These are phyloP conservation scores for Pemphigus obesinymphae DNA, from an alignment of 1,140 invertebrate species.

Conservation along the genomic window DNA sequence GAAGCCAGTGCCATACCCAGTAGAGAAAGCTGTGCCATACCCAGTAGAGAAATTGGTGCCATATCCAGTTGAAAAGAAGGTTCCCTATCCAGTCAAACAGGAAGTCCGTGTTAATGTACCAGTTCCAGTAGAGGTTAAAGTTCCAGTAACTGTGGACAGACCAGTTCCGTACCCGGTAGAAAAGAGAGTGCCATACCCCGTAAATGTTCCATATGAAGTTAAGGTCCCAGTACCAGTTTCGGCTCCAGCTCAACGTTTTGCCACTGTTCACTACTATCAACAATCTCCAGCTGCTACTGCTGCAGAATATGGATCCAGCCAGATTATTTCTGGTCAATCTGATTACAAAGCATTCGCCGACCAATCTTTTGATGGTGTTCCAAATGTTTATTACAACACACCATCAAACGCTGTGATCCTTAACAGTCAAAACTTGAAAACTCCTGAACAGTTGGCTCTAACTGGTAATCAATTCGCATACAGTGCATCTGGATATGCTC, in stretches of 20 bases:
- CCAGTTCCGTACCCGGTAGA: slow-evolving; percentile 67
- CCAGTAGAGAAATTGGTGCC: slow-evolving; percentile 58
- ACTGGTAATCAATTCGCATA: not conserved
- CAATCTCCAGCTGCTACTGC: not conserved
- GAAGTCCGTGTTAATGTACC: slow-evolving; percentile 69
- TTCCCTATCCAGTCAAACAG: slow-evolving; percentile 61
- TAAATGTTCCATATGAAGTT: slow-evolving; percentile 62
- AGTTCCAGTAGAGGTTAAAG: slow-evolving; percentile 56
- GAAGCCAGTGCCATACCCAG: slow-evolving; percentile 57
- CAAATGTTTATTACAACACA: not conserved
- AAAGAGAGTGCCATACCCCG: slow-evolving; percentile 62
- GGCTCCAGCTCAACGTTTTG: slow-evolving; percentile 55
- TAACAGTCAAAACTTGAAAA: slow-evolving; percentile 6
- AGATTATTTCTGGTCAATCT: not conserved
- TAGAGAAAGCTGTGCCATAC: slow-evolving; percentile 48
- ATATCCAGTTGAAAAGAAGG: slow-evolving; percentile 63
- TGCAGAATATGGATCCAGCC: not conserved
- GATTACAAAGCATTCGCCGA: not conserved
- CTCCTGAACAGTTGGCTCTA: not conserved
- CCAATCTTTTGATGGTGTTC: not conserved
- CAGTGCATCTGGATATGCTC: not conserved
- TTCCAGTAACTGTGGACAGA: slow-evolving; percentile 67
- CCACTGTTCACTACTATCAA: slow-evolving; percentile 31
- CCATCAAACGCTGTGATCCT: not conserved
- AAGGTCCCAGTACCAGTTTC: slow-evolving; percentile 44